These are phyloP conservation scores for Polymixis lichenea DNA, from an alignment of 2,888 invertebrate genomes.

Conservation along the genomic window DNA sequence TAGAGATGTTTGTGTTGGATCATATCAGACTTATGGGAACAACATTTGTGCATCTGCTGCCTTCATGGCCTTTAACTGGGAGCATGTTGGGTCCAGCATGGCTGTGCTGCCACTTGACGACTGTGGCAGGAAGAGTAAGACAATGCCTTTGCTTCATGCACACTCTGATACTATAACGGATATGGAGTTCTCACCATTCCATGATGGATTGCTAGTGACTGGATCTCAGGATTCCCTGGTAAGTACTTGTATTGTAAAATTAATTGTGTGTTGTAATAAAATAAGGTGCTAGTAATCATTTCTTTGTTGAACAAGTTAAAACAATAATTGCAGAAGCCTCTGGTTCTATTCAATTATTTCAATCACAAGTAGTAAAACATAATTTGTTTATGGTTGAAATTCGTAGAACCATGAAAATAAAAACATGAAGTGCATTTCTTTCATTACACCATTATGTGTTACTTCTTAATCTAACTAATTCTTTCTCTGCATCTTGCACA, in stretches of 20 bases:
- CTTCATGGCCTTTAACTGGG: slow-evolving; percentile 99
- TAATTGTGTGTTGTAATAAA: neutral
- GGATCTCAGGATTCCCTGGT: slow-evolving; percentile 97
- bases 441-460: neutral
- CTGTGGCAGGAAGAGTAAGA: slow-evolving; percentile 96
- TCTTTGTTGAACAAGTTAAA: neutral
- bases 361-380: neutral
- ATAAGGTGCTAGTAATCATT: neutral
- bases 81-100: slow-evolving; percentile 97
- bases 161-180: slow-evolving; percentile 98
- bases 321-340: neutral
- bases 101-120: slow-evolving; percentile 97
- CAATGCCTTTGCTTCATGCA: slow-evolving; percentile 96
- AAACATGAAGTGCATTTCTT: neutral
- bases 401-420: neutral
- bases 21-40: slow-evolving; percentile 98
- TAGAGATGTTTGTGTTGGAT: slow-evolving; percentile 97
- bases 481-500: neutral
- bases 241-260: slow-evolving; percentile 68
- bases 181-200: slow-evolving; percentile 98
- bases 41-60: slow-evolving; percentile 98
- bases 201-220: slow-evolving; percentile 97
- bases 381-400: neutral
- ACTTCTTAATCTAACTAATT: neutral
- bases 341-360: neutral